Evolutionary conservation across 1,140 invertebrate genomes (phyloP).

Genomic region (Formica selysi): DNA sequence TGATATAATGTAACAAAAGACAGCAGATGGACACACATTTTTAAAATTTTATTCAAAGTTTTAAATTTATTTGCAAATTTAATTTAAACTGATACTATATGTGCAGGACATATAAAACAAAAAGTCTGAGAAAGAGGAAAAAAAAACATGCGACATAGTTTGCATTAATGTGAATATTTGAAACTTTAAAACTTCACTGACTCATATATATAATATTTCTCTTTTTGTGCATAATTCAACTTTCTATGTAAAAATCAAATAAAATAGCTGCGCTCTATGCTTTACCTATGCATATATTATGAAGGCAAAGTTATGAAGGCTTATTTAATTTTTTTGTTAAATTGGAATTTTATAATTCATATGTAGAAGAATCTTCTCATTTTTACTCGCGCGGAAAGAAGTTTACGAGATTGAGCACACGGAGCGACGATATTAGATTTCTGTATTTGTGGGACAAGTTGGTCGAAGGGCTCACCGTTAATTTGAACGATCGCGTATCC

Average conservation of each 20-base stretch:
- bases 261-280: background rate
- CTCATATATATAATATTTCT: background rate
- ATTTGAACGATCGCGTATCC: slow-evolving; percentile 45
- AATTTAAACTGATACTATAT: background rate
- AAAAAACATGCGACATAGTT: background rate
- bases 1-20: background rate
- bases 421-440: slow-evolving; percentile 40
- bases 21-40: background rate
- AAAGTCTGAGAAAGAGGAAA: slow-evolving; percentile 2
- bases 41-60: slow-evolving; percentile 29
- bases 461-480: slow-evolving; percentile 13
- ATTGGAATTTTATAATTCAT: background rate
- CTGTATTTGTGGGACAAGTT: slow-evolving; percentile 23
- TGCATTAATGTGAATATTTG: slow-evolving; percentile 29
- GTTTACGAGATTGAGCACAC: background rate
- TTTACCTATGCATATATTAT: background rate
- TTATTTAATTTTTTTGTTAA: background rate
- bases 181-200: background rate
- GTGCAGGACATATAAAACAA: background rate
- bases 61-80: slow-evolving; percentile 29
- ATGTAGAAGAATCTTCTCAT: slow-evolving; percentile 5
- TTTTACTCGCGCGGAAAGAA: background rate
- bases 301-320: background rate
- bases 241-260: background rate
- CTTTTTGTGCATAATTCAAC: background rate